These are phyloP conservation scores for Triops cancriformis DNA, from an alignment of 1,140 invertebrate genomes.

Conservation along the genomic window DNA sequence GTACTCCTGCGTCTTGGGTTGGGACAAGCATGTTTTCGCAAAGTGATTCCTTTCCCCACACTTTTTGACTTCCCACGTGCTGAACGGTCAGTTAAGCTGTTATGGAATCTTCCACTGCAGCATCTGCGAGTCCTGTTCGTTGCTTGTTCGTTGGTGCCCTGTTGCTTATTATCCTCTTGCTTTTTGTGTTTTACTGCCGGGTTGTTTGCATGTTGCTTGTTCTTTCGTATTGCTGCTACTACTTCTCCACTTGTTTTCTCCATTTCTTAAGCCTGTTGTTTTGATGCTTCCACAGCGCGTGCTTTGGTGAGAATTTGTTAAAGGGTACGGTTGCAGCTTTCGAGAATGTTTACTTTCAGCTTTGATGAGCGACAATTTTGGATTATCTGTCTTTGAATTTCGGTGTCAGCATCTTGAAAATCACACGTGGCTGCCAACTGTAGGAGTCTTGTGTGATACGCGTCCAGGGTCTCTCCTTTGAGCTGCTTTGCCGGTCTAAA, in stretches of 20 bases:
- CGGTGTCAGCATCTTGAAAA: constrained; percentile 14
- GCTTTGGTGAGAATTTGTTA: constrained; percentile 11
- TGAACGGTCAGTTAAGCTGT: not conserved
- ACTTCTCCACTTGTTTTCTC: not conserved
- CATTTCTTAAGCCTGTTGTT: constrained; percentile 3
- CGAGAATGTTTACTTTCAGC: constrained; percentile 18
- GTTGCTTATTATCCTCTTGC: not conserved
- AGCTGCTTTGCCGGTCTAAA: constrained; percentile 10
- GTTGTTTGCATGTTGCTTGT: not conserved
- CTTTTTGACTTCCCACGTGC: not conserved
- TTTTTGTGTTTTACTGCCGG: not conserved
- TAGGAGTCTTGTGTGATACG: not conserved
- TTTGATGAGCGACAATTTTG: constrained; percentile 6
- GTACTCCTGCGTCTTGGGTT: not conserved
- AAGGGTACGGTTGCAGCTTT: constrained; percentile 17
- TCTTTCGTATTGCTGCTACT: not conserved
- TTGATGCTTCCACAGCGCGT: constrained; percentile 14
- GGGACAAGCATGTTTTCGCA: not conserved
- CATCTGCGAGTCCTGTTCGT: not conserved
- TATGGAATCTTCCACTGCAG: constrained; percentile 13
- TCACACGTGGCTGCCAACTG: not conserved
- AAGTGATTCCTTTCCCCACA: not conserved
- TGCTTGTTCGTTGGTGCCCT: not conserved
- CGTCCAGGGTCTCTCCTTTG: not conserved
- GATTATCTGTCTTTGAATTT: constrained; percentile 14